Percentiles rank a stretch among this genome's conserved stretches.
These are phyloP conservation scores for Phalanger gymnotis DNA, from an alignment of 2,797 vertebrate species.

Conservation along the genomic window DNA sequence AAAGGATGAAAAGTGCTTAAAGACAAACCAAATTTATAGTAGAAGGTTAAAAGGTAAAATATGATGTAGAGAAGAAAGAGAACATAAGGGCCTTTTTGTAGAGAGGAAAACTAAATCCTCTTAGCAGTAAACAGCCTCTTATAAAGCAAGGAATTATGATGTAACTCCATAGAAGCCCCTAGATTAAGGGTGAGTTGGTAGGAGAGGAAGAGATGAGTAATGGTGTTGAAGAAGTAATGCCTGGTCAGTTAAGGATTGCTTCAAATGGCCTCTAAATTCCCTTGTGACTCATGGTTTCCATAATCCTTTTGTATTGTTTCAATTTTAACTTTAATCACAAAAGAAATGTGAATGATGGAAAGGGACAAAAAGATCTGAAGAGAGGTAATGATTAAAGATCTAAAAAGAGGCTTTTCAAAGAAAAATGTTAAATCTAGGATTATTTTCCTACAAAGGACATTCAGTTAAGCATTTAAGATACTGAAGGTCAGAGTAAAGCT, in stretches of 20 bases:
- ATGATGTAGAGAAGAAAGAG: background rate
- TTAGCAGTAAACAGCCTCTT: background rate
- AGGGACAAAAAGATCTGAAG: constrained; percentile 10
- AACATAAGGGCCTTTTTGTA: background rate
- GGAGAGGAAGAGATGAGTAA: background rate
- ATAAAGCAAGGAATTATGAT: background rate
- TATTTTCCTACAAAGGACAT: background rate
- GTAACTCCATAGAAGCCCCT: background rate
- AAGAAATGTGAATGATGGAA: constrained; percentile 5
- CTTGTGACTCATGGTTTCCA: background rate
- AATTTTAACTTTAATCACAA: background rate
- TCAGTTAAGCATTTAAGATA: background rate
- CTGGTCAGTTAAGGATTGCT: background rate
- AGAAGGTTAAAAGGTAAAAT: background rate
- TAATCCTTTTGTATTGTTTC: background rate
- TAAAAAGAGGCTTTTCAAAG: constrained; percentile 30
- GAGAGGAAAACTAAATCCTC: background rate
- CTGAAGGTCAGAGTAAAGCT: background rate
- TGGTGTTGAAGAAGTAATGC: background rate
- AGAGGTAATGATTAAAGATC: background rate
- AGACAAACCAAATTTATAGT: background rate
- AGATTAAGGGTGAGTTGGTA: background rate
- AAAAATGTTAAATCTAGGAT: background rate
- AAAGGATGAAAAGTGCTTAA: background rate
- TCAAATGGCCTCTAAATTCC: background rate